phyloP scores from a whole-genome alignment of 2,113 vertebrate genomes.

The Dipodomys spectabilis region DNA sequence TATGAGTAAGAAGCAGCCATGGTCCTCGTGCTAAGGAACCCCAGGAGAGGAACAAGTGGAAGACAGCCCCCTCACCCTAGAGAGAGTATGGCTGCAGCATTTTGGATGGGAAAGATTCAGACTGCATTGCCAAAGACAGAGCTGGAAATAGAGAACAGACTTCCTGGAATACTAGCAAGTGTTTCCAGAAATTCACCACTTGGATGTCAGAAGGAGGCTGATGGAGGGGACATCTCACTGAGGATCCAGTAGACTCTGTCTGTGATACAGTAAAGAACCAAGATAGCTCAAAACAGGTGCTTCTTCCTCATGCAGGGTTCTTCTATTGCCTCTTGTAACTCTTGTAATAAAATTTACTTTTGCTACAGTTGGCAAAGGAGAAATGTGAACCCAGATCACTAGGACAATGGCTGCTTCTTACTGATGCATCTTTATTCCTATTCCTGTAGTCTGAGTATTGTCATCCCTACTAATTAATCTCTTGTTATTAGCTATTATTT shows the following conservation, averaged over 20 bases:
- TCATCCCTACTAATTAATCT: background rate
- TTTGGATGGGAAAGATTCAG: background rate
- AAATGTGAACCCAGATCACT: background rate
- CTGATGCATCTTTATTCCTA: background rate
- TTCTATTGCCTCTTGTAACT: background rate
- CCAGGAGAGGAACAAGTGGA: too few species aligned
- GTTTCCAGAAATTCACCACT: background rate
- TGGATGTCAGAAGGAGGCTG: background rate
- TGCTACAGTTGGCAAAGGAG: background rate
- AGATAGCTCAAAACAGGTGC: background rate
- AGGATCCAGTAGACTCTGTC: background rate
- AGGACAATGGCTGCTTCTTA: background rate
- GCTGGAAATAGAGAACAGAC: background rate
- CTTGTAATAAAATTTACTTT: background rate
- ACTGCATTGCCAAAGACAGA: background rate
- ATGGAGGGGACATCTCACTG: background rate
- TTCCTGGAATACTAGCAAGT: background rate
- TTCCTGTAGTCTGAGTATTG: background rate
- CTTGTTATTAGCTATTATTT: background rate
- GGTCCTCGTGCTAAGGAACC: background rate
- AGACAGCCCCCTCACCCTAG: too few species aligned
- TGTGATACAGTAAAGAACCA: background rate
- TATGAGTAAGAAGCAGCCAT: background rate
- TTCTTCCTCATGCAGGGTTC: background rate
- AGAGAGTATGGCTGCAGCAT: accelerated